Base-by-base conservation (phyloP, 2,797 vertebrate genomes). In the Lithobates sylvaticus region DNA sequence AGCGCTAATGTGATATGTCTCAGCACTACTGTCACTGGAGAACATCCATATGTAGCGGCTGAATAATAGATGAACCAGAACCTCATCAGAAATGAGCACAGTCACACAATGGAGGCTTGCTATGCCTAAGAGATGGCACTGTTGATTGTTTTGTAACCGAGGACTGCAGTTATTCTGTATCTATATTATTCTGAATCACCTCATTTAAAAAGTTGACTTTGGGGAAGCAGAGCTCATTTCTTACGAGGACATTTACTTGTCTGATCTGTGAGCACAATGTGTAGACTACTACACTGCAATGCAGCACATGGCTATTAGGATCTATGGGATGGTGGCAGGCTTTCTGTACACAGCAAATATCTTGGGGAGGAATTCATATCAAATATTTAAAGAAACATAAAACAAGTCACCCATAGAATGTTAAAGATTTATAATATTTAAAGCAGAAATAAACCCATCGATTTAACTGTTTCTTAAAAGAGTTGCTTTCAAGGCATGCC, bases 51-150 rank as follows among this genome's bases (percentile, higher is more conserved):
- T 78, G 85, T 82, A 86, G 79, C 8, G 32, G 67, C 54, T 86
- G 78, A 86, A 86, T 86, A 86, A 86, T 86, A 82, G 61, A 86
- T 86, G 85, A 86, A 71, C 61, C 73, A 71, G 72, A 82, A 76
- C 47, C 67, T 82, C 73, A 77, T 82, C 79, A 82, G 74, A 78
- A 86, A 82, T 86, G 85, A 82, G 69, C 65, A 58, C 85, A 82
- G 47, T 47, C 42, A 44, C 74, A 77, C 85, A 76, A 50, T 58
- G 68, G 79, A 65, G 85, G 67, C 71, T 86, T 86, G 78, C 76
- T 70, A 81, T 81, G 78, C 64, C 78, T 70, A 81, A 50, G 76
- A 85, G 84, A 85, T 80, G 77, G 74, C 72, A 65, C 27, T 15
- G 74, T 50, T 86, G 85, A 82, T 77, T 82, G 79, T 78, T 86